Conservation (phyloP, 2,888 invertebrate genomes). For the Bedellia somnulentella region DNA sequence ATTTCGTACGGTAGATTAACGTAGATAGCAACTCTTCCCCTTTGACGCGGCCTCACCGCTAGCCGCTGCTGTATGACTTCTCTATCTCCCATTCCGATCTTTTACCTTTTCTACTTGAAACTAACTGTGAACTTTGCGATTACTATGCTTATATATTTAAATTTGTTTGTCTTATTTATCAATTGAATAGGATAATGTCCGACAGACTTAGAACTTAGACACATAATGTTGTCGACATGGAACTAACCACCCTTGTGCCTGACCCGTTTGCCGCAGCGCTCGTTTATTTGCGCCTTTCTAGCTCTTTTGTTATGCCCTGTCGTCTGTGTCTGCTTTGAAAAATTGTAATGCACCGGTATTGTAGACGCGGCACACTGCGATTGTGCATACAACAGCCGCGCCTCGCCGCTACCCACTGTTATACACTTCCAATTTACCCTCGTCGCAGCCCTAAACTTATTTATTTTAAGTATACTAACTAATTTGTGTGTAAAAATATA, state of each 20-base stretch:
- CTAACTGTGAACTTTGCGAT: no score
- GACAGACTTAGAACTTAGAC: slow-evolving; percentile 3
- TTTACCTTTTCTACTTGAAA: no score
- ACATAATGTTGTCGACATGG: slow-evolving; percentile 6
- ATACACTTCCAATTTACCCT: no score
- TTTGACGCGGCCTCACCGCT: slow-evolving; percentile 18
- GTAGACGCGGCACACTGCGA: slow-evolving; percentile 39
- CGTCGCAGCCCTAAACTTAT: no score
- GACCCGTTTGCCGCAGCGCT: slow-evolving; percentile 38
- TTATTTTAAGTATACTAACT: no score
- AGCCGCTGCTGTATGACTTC: slow-evolving; percentile 16
- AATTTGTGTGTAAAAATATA: no score
- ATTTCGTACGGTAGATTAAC: slow-evolving; percentile 19
- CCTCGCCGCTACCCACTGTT: slow-evolving; percentile 13
- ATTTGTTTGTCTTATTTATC: no score
- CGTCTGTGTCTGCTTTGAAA: slow-evolving; percentile 54
- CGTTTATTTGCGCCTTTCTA: slow-evolving; percentile 55
- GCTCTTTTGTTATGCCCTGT: slow-evolving; percentile 53
- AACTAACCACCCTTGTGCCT: no score
- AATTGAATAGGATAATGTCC: no score
- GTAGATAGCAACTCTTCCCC: slow-evolving; percentile 20
- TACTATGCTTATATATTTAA: no score
- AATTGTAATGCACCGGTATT: slow-evolving; percentile 53
- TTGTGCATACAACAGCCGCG: slow-evolving; percentile 23
- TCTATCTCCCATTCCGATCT: slow-evolving; percentile 47